Base-by-base conservation (phyloP, 2,888 invertebrate genomes). In the Dendrolimus pini region DNA sequence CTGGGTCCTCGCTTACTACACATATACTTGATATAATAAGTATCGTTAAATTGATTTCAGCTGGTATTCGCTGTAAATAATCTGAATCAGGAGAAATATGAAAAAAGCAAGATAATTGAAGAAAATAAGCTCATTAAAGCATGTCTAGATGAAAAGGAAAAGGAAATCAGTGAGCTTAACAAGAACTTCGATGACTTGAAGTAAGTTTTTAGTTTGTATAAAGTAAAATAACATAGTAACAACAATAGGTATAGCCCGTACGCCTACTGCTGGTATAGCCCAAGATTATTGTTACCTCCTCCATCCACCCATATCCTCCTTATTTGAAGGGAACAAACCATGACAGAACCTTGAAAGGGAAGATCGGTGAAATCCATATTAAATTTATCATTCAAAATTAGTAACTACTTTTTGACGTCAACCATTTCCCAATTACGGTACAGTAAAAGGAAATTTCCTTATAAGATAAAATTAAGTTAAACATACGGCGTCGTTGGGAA, bases 51-150 rank as follows among this genome's bases (percentile, higher is more conserved):
- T 30, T 18, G 47, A 30, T 79, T 78, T 41, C 68, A 89, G 86
- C 72, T 88, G 41, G 76, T 84, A 2, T 55, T 72, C 55, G 78
- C 83, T 52, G 82, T 85, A 0, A 85, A 78, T 58, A 82, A 65
- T 67, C 68, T 78, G 7, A 85, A 82, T 55, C 77, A 82, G 61
- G 85, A 83, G 62, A 85, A 83, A 61, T 66, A 64, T 0, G 85
- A 85, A 6, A 80, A 67, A 63, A 54, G 56, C 0, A 81, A 77
- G 65, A 12, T 75, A 7, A 2, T 58, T 0, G 85, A 86, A 41
- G 85, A 85, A 8, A 79, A 78, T 56, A 74, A 69, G 56, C 10
- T 58, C 8, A 62, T 79, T 52, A 78, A 65, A 64, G n/a, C 55
- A 1, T 62, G 65, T 0, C 9, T 78, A 13, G 74, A 73, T 1